Base-by-base conservation (phyloP, 2,113 vertebrate genomes). In the Anoplopoma fimbria region DNA sequence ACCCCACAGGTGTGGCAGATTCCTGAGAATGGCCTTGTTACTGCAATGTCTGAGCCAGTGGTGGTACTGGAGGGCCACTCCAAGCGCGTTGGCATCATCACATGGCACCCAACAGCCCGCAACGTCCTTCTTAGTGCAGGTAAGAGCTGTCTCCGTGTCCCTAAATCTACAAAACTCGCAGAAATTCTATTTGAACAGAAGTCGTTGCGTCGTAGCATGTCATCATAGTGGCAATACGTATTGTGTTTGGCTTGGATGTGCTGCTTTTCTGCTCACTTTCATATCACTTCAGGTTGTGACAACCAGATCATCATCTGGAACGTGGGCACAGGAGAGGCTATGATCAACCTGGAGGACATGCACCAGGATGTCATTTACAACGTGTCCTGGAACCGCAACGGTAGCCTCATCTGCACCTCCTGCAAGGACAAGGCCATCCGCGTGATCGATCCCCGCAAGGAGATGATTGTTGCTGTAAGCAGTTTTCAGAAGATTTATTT, bases 371-470 rank as follows among this genome's bases (percentile, higher is more conserved):
- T 99, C 93, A 99, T 99, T 71, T 99, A 93, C 95, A 99, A 95
- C 0, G 97, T 95, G 1, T 96, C 95, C 96, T 99, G 98, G 98
- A 99, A 98, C 87, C 96, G 96, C 84, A 97, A 96, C 0, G 98
- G 98, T 78, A 99, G 97, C 89, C 96, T 99, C 10, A 97, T 99
- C 95, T 98, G 97, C 90, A 99, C 97, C 0, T 87, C 98, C 57
- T 98, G 97, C 95, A 99, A 99, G 89, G 98, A 99, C 96, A 99
- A 99, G 91, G 94, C 95, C 87, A 91, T 99, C 70, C 95, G 98
- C 17, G 94, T 99, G 1, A 99, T 99, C 0, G 97, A 99, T 69
- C 98, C 98, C 5, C 95, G 98, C 92, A 97, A 97, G 84, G 96
- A 97, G 70, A 93, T 93, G 68, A 92, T 99, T 0, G 42, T 99